Percentiles rank a stretch among this genome's conserved stretches.
These are phyloP conservation scores for Corydoras maculifer DNA, from an alignment of 2,113 vertebrate species.

Conservation along the genomic window DNA sequence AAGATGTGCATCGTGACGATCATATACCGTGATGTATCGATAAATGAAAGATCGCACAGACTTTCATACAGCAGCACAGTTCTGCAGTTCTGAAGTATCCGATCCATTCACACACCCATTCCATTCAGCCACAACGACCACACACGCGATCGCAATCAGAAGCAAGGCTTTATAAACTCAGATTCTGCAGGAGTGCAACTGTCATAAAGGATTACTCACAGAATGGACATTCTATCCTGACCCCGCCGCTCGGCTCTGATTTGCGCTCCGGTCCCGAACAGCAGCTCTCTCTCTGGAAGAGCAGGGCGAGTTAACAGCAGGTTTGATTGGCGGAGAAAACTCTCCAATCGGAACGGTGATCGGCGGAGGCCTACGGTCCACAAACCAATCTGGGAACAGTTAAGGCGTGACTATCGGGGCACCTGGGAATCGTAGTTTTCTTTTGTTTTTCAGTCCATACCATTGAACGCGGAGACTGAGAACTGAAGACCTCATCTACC, in stretches of 20 bases:
- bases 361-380: not conserved
- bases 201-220: constrained; percentile 59
- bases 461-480: no score
- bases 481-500: constrained; percentile 51
- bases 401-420: not conserved
- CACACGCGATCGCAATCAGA: not conserved
- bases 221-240: constrained; percentile 56
- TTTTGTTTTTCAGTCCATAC: not conserved
- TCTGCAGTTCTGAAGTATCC: not conserved
- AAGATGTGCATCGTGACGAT: no score
- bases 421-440: constrained; percentile 36
- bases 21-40: no score
- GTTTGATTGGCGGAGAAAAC: not conserved
- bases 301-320: constrained; percentile 29
- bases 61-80: not conserved
- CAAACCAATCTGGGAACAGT: not conserved
- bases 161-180: not conserved
- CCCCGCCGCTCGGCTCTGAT: constrained; percentile 35
- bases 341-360: constrained; percentile 43
- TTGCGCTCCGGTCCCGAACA: constrained; percentile 35
- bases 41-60: no score
- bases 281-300: not conserved
- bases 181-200: not conserved
- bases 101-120: not conserved
- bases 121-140: not conserved